These are phyloP conservation scores for Phalanger gymnotis DNA, from an alignment of 2,797 vertebrate genomes.

Conservation along the genomic window DNA sequence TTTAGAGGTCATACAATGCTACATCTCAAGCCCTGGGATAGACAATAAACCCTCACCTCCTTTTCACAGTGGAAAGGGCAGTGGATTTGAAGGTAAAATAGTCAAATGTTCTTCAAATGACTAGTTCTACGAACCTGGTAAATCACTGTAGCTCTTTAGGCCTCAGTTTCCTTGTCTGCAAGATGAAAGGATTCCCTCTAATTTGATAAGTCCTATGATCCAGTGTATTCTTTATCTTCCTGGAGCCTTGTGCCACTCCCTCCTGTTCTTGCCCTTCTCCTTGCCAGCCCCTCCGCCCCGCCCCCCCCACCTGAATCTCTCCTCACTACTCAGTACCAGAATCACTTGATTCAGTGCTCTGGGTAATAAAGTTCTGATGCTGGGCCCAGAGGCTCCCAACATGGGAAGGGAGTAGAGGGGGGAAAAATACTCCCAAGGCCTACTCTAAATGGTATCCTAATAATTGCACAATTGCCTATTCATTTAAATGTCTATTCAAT, in stretches of 20 bases:
- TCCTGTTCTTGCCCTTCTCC: neutral
- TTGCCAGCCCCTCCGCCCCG: too few relatives aligned
- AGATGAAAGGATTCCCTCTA: too few relatives aligned
- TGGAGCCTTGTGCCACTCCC: neutral
- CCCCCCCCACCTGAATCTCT: neutral
- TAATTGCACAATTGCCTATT: neutral
- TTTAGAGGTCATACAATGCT: neutral
- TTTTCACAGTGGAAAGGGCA: neutral
- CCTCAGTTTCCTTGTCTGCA: neutral
- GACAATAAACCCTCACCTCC: neutral
- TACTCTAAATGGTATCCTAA: neutral
- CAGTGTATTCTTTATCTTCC: neutral
- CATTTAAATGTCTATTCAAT: neutral
- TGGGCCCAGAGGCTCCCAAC: neutral
- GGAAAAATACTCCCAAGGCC: too few relatives aligned
- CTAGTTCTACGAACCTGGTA: neutral
- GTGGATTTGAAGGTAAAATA: neutral
- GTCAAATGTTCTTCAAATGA: neutral
- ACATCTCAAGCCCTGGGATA: too few relatives aligned
- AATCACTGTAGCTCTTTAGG: neutral
- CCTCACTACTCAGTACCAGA: neutral
- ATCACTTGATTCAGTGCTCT: neutral
- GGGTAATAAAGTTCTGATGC: neutral
- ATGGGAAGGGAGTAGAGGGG: neutral
- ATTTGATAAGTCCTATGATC: too few relatives aligned